These are phyloP conservation scores for Dinocampus coccinellae DNA, from an alignment of 2,888 invertebrate species.

Conservation along the genomic window DNA sequence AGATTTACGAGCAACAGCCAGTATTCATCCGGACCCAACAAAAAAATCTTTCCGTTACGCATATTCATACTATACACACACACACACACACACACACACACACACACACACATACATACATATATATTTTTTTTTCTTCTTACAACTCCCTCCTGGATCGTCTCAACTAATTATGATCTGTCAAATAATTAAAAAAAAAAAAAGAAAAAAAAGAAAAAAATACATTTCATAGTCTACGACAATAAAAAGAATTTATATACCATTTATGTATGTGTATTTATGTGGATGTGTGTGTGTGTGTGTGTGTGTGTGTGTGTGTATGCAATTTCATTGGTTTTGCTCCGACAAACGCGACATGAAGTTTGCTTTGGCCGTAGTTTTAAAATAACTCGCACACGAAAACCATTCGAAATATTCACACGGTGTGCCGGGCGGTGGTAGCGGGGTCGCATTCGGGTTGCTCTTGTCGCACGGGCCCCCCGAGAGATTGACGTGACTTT, in stretches of 20 bases:
- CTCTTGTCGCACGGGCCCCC: slow-evolving; percentile 36
- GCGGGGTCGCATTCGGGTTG: slow-evolving; percentile 4
- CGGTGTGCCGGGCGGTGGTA: slow-evolving; percentile 53
- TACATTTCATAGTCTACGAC: neutral
- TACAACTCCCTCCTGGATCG: slow-evolving; percentile 19
- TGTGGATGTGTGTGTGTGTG: neutral
- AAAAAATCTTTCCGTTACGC: too few species aligned
- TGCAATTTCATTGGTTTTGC: slow-evolving; percentile 26
- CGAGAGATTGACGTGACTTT: slow-evolving; percentile 38
- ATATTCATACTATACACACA: too few species aligned
- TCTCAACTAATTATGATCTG: slow-evolving; percentile 10
- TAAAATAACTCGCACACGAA: slow-evolving; percentile 27
- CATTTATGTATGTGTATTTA: neutral
- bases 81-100: slow-evolving; percentile 22
- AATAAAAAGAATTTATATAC: neutral
- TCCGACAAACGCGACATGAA: neutral
- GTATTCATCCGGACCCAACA: slow-evolving; percentile 35
- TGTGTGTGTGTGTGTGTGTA: neutral
- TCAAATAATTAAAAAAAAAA: slow-evolving; percentile 7
- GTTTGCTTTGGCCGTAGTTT: slow-evolving; percentile 11
- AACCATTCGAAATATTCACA: slow-evolving; percentile 60
- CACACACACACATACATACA: slow-evolving; percentile 16
- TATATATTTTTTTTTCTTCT: slow-evolving; percentile 29
- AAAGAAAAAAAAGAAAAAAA: neutral
- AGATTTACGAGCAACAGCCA: slow-evolving; percentile 53